Evolutionary conservation across 2,113 vertebrate genomes (phyloP), one percentile per base, ranked within the genome.

Genomic region (Siniperca chuatsi): DNA sequence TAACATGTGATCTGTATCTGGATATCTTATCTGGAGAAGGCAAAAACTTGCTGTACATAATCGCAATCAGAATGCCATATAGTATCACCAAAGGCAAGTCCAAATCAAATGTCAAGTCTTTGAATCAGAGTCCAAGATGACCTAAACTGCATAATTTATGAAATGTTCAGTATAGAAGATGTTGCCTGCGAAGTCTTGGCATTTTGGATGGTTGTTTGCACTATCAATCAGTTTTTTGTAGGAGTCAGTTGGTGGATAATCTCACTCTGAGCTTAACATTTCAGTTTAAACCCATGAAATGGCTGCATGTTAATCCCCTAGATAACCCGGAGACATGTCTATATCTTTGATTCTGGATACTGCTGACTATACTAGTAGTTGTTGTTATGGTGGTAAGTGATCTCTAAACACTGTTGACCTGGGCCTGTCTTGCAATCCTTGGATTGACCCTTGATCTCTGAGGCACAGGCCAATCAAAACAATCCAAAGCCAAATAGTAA

Each of bases 401-500:
- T 64, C 44, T 52, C 67, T 25, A 89, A 81, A 85, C 77, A 73
- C 37, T 40, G 12, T 25, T 42, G n/a, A 66, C 72, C 79, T 54
- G n/a, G 11, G 75, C 65, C 79, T 68, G 72, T 71, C n/a, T 46
- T 35, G 35, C 69, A 80, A 72, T 75, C 69, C 75, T 37, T 25
- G 44, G 70, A 72, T 35, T 70, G 74, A 88, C 67, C 82, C 35
- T 61, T 86, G 75, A 84, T 81, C 66, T 69, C 42, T 25, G 20
- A 84, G 55, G 60, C 46, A 62, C 64, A 18, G 64, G 78, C 64
- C 74, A 78, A 76, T 83, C 79, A 85, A 81, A 86, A 84, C 78
- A 85, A 42, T n/a, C 55, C 48, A 69, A 58, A 81, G 65, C 33
- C 8, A 52, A 81, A 44, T 6, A 66, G 50, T 62, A 81, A 84